Percentiles rank a stretch among this genome's conserved stretches.
phyloP scores from a whole-genome alignment of 2,113 vertebrate species.

The Craseonycteris thonglongyai region DNA sequence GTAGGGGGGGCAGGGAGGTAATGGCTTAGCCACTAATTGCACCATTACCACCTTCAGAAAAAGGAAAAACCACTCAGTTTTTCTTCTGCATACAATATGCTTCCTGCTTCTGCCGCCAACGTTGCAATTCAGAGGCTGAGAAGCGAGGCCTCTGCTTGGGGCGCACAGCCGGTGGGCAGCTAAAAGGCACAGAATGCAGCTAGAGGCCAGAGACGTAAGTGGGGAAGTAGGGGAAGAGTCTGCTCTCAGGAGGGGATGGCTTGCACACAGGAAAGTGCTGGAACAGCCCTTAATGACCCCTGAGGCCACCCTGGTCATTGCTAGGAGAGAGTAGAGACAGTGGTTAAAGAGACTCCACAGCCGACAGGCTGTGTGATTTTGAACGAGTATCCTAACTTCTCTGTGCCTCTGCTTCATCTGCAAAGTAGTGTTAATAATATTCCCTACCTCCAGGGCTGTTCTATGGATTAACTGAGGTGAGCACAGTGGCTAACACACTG shows the following conservation, averaged over 20 bases:
- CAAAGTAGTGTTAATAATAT: background rate
- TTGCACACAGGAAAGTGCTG: background rate
- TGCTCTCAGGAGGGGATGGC: too few species aligned
- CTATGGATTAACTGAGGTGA: background rate
- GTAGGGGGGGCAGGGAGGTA: slow-evolving; percentile 68
- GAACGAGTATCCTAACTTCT: background rate
- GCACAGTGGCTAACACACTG: background rate
- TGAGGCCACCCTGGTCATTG: background rate
- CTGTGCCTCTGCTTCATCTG: background rate
- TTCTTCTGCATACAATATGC: slow-evolving; percentile 59
- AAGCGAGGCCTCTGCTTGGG: slow-evolving; percentile 18
- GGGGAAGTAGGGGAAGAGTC: background rate
- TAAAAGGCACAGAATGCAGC: background rate
- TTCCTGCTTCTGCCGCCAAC: slow-evolving; percentile 63
- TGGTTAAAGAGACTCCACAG: background rate
- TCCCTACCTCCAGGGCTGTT: background rate
- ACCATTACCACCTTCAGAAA: slow-evolving; percentile 76
- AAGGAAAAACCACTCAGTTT: slow-evolving; percentile 58
- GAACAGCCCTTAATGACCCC: background rate
- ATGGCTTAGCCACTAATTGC: slow-evolving; percentile 83
- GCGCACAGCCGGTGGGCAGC: slow-evolving; percentile 10
- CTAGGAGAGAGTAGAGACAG: background rate
- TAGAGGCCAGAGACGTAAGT: background rate
- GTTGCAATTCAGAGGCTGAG: slow-evolving; percentile 59
- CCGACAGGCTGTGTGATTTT: background rate